phyloP scores from a whole-genome alignment of 92 coral and sea anemone species.

The Heliopora coerulea region DNA sequence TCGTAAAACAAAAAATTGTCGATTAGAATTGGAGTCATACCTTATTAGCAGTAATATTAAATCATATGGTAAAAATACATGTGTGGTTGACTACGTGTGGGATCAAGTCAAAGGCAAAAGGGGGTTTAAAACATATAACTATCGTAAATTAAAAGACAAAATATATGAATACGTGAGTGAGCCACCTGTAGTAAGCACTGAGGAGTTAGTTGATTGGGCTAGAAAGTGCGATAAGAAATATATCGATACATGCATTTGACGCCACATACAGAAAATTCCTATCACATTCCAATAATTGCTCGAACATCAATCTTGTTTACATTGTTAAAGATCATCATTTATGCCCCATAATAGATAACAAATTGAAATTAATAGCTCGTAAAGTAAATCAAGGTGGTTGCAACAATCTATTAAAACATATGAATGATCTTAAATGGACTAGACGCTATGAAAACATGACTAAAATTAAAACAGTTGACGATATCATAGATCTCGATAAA shows the following conservation, averaged over 20 bases:
- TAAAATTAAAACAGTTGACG: slow-evolving; percentile 9
- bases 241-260: slow-evolving; percentile 50
- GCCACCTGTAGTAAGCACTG: slow-evolving; percentile 35
- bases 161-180: slow-evolving; percentile 28
- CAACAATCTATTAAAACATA: slow-evolving; percentile 31
- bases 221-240: slow-evolving; percentile 33
- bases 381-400: slow-evolving; percentile 55
- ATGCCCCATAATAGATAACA: slow-evolving; percentile 39
- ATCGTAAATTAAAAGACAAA: slow-evolving; percentile 27
- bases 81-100: slow-evolving; percentile 48
- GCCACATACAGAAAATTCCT: slow-evolving; percentile 41
- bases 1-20: slow-evolving; percentile 34
- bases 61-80: slow-evolving; percentile 32
- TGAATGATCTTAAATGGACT: slow-evolving; percentile 51
- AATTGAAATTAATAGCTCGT: slow-evolving; percentile 32
- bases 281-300: not conserved
- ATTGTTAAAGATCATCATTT: slow-evolving; percentile 49
- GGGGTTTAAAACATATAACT: slow-evolving; percentile 50
- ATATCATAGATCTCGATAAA: not conserved
- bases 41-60: slow-evolving; percentile 27
- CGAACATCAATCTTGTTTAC: slow-evolving; percentile 27
- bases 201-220: slow-evolving; percentile 53
- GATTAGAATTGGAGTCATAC: slow-evolving; percentile 40
- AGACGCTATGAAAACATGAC: slow-evolving; percentile 44
- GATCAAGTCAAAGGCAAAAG: slow-evolving; percentile 39